Evolutionary conservation across 2,888 invertebrate genomes (phyloP).

Genomic region (Xestia ashworthii): DNA sequence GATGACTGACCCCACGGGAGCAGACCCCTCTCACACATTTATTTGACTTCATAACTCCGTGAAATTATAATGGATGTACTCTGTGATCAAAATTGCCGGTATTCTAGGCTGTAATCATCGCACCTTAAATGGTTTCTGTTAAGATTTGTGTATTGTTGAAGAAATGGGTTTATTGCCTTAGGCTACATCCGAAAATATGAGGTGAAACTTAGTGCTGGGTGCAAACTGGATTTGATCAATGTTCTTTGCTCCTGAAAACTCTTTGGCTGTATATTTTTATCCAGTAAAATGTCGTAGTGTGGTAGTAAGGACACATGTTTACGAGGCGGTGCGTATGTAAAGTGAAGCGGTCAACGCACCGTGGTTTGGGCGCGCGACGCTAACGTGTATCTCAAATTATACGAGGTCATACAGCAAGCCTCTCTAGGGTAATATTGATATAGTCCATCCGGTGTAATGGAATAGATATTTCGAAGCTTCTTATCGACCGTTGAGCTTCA

Average conservation of each 20-base stretch:
- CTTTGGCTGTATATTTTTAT: conserved; percentile 43
- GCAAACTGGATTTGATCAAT: conserved; percentile 54
- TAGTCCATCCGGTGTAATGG: conserved; percentile 69
- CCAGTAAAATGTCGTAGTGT: conserved; percentile 24
- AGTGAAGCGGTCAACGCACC: conserved; percentile 56
- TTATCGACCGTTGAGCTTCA: conserved; percentile 60
- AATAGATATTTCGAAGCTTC: conserved; percentile 73
- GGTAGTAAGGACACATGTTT: conserved; percentile 40
- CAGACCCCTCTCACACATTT: conserved; percentile 57
- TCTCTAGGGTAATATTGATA: conserved; percentile 67
- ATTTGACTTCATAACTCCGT: conserved; percentile 55
- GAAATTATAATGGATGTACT: conserved; percentile 52
- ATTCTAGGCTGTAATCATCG: conserved; percentile 16
- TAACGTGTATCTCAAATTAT: conserved; percentile 51
- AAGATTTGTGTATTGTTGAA: conserved; percentile 30
- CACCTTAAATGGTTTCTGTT: conserved; percentile 29
- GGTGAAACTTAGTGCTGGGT: conserved; percentile 28
- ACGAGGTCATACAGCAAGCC: conserved; percentile 63
- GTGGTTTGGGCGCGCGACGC: conserved; percentile 24
- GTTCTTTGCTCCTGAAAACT: conserved; percentile 44
- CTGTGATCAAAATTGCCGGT: conserved; percentile 31
- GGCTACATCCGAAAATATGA: conserved; percentile 31
- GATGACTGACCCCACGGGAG: conserved; percentile 53
- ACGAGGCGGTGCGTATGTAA: conserved; percentile 47
- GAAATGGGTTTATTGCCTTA: conserved; percentile 32